Percentiles rank a stretch among this genome's conserved stretches.
phyloP scores from a whole-genome alignment of 2,113 vertebrate genomes.

The Indicator maculatus region DNA sequence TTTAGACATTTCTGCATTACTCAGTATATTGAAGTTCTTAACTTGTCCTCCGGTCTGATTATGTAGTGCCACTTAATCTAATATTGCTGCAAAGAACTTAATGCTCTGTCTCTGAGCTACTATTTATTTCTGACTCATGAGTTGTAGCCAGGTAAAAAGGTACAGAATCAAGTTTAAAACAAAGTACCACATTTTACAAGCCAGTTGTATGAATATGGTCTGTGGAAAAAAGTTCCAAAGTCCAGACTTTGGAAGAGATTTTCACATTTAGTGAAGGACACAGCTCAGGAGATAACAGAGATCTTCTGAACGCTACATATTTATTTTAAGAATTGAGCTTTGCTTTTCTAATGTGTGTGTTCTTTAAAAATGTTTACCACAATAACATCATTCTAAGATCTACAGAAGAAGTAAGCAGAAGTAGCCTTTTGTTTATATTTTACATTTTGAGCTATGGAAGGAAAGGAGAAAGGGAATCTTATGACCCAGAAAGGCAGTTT shows the following conservation, averaged over 20 bases:
- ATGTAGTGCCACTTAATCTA: neutral
- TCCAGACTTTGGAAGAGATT: neutral
- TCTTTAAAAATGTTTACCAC: neutral
- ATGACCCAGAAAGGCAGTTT: neutral
- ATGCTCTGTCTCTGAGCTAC: neutral
- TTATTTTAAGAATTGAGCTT: neutral
- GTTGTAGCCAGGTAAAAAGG: neutral
- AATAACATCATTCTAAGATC: neutral
- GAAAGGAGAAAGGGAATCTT: neutral
- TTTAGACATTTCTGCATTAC: neutral
- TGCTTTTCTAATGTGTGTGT: neutral
- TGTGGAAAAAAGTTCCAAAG: neutral
- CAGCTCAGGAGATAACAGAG: neutral
- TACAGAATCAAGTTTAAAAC: neutral
- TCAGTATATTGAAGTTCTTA: neutral
- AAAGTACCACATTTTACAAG: neutral
- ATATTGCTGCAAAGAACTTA: neutral
- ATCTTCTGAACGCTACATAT: neutral
- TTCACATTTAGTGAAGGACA: neutral
- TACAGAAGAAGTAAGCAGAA: neutral
- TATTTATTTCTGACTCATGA: neutral
- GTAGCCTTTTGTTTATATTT: neutral
- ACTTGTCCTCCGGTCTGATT: neutral
- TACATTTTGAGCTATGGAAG: neutral
- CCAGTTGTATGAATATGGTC: neutral